phyloP scores from a whole-genome alignment of 2,113 vertebrate genomes.

The Copsychus sechellarum region DNA sequence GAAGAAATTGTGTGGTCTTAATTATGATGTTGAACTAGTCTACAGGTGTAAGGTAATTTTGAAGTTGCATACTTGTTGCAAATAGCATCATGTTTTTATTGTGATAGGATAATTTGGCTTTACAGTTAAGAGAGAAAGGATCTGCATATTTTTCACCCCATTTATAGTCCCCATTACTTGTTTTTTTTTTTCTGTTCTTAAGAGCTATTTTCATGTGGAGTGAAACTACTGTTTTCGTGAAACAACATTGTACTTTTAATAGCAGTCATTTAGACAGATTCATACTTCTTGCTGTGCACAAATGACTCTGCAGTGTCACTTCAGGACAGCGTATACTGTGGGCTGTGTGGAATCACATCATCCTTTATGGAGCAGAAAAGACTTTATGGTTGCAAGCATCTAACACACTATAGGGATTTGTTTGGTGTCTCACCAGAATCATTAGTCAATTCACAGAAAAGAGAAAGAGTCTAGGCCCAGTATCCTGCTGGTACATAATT shows the following conservation, averaged over 20 bases:
- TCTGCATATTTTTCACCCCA: neutral
- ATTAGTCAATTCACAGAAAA: neutral
- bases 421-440: neutral
- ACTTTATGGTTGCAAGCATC: neutral
- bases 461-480: neutral
- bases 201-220: neutral
- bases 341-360: neutral
- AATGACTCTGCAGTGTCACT: neutral
- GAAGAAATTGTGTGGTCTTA: neutral
- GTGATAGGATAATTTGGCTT: neutral
- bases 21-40: neutral
- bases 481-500: neutral
- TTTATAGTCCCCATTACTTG: neutral
- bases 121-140: neutral
- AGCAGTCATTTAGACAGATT: slow-evolving; percentile 11
- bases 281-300: slow-evolving; percentile 11
- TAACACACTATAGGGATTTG: neutral
- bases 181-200: neutral
- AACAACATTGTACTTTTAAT: neutral
- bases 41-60: neutral
- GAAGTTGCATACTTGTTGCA: neutral
- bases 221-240: neutral
- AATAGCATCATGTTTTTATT: neutral
- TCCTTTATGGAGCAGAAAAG: neutral
- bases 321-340: neutral